Conservation (phyloP, 2,888 invertebrate genomes). For the Serrognathus titanus region DNA sequence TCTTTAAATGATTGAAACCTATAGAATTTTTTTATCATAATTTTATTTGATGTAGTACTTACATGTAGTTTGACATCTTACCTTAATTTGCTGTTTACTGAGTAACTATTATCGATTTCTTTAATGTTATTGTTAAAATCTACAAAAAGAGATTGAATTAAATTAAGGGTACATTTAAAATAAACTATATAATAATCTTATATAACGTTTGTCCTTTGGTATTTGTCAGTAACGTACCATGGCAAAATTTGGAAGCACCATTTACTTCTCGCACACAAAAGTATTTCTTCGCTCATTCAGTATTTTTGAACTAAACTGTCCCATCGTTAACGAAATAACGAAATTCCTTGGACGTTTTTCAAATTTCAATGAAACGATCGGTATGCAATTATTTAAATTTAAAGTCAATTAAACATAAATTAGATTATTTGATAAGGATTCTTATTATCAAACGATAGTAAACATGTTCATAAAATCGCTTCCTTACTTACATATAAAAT, state of each 20-base stretch:
- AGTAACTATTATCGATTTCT: conserved; percentile 10
- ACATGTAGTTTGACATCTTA: conserved; percentile 27
- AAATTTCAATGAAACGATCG: too few relatives aligned
- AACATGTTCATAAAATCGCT: too few relatives aligned
- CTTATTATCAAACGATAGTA: too few relatives aligned
- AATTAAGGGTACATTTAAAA: too few relatives aligned
- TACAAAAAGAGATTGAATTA: conserved; percentile 1
- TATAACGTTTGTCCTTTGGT: too few relatives aligned
- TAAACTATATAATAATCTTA: too few relatives aligned
- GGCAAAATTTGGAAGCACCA: conserved; percentile 21
- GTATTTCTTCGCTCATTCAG: conserved; percentile 30
- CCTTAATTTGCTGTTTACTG: conserved; percentile 18
- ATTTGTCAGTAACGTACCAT: conserved; percentile 13
- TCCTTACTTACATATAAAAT: too few relatives aligned
- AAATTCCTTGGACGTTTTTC: too few relatives aligned
- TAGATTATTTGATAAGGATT: too few relatives aligned
- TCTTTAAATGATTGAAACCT: too few relatives aligned
- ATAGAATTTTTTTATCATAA: background rate
- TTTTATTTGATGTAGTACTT: conserved; percentile 8
- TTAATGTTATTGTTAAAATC: conserved; percentile 8
- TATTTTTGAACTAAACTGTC: conserved; percentile 16
- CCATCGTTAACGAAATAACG: conserved; percentile 18
- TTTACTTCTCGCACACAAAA: conserved; percentile 26
- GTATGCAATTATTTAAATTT: too few relatives aligned
- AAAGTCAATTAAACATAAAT: too few relatives aligned